These are phyloP conservation scores for Spilarctia lutea DNA, from an alignment of 2,888 invertebrate species.

Conservation along the genomic window DNA sequence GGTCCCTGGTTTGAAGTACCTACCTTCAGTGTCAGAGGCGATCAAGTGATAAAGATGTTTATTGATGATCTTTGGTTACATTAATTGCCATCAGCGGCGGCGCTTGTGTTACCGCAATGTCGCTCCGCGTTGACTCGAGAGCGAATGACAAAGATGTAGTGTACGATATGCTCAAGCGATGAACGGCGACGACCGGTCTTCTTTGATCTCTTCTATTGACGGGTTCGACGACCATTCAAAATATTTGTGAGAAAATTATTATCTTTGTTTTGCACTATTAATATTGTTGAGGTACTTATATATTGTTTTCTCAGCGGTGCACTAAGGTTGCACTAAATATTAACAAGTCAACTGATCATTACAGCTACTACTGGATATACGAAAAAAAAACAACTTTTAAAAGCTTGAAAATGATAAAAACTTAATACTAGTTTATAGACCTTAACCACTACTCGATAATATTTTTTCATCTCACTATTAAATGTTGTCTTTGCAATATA, in stretches of 20 bases:
- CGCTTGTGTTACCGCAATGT: constrained; percentile 76
- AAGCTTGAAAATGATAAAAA: constrained; percentile 59
- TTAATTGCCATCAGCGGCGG: constrained; percentile 84
- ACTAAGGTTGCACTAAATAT: constrained; percentile 4
- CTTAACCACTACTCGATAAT: constrained; percentile 62
- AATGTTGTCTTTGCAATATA: constrained; percentile 80
- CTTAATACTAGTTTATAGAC: constrained; percentile 69
- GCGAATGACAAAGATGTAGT: constrained; percentile 83
- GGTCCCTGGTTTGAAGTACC: constrained; percentile 75
- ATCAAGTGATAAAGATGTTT: constrained; percentile 85
- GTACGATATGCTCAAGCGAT: constrained; percentile 71
- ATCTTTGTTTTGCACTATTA: constrained; percentile 38
- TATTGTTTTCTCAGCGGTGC: not conserved
- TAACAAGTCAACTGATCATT: constrained; percentile 39
- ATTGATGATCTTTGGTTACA: constrained; percentile 84
- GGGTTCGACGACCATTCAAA: constrained; percentile 81
- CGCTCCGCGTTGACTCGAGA: constrained; percentile 69
- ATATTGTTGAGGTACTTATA: not conserved
- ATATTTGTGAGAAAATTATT: constrained; percentile 65
- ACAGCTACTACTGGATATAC: constrained; percentile 48
- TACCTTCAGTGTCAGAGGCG: constrained; percentile 76
- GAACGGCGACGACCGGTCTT: constrained; percentile 58
- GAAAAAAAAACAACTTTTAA: constrained; percentile 55
- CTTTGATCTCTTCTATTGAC: constrained; percentile 78
- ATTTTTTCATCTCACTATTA: constrained; percentile 72